These are phyloP conservation scores for Bombus waltoni DNA, from an alignment of 1,140 invertebrate species.

Conservation along the genomic window DNA sequence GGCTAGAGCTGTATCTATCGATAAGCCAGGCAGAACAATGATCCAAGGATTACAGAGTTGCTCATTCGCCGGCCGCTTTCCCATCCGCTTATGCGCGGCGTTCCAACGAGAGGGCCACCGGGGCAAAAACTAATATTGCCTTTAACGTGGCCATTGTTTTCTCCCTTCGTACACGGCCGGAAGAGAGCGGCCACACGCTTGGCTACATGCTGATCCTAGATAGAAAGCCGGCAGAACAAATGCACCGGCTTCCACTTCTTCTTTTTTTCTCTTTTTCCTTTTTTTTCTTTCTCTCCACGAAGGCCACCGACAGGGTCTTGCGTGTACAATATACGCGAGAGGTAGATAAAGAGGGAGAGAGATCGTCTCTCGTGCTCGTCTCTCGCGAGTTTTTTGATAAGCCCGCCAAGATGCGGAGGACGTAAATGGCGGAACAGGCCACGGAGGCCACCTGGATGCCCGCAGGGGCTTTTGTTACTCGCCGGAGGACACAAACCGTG, in stretches of 20 bases:
- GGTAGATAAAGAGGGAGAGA: neutral
- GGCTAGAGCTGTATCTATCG: constrained; percentile 6
- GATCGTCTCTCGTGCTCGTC: neutral
- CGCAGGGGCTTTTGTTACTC: constrained; percentile 59
- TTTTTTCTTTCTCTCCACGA: neutral
- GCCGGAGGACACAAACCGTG: constrained; percentile 28
- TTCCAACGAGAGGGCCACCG: neutral
- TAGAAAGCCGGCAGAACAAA: constrained; percentile 57
- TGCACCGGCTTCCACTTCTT: constrained; percentile 27
- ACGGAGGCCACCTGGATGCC: constrained; percentile 55
- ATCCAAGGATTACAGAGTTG: constrained; percentile 11
- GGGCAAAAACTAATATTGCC: constrained; percentile 64
- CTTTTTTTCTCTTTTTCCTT: neutral
- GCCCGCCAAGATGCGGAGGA: constrained; percentile 53
- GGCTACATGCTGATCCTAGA: constrained; percentile 62
- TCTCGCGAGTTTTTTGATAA: constrained; percentile 53
- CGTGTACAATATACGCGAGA: neutral
- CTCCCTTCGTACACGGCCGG: constrained; percentile 50
- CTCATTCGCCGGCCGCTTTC: constrained; percentile 15
- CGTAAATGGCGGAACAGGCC: constrained; percentile 48
- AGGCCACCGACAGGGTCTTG: neutral
- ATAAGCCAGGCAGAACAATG: constrained; percentile 16
- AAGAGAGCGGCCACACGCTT: constrained; percentile 47
- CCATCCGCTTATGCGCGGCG: constrained; percentile 19
- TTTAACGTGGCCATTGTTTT: constrained; percentile 66